Percentiles rank a stretch among this genome's conserved stretches.
These are phyloP conservation scores for Orthonevra nobilis DNA, from an alignment of 2,888 invertebrate genomes.

Conservation along the genomic window DNA sequence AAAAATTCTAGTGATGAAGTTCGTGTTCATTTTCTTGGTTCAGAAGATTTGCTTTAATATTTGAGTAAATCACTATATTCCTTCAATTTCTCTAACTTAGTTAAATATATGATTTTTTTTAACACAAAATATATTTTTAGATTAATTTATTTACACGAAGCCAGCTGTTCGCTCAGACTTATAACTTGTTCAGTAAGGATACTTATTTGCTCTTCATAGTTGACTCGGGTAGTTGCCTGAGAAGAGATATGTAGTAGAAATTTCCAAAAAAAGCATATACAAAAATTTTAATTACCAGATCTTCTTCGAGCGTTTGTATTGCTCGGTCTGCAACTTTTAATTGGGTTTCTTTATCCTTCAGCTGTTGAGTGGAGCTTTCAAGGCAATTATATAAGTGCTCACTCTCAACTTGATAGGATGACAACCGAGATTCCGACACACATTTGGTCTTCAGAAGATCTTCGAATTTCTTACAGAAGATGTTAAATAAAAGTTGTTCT, in stretches of 20 bases:
- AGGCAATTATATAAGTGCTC: conserved; percentile 80
- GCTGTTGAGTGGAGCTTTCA: conserved; percentile 81
- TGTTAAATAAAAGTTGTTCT: conserved; percentile 78
- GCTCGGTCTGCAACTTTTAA: conserved; percentile 80
- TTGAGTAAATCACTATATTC: conserved; percentile 14
- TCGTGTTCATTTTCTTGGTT: conserved; percentile 13
- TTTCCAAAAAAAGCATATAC: not conserved
- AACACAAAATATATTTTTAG: conserved; percentile 23
- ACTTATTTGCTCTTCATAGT: conserved; percentile 85
- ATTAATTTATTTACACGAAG: conserved; percentile 80
- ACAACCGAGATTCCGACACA: conserved; percentile 77
- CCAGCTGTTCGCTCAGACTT: conserved; percentile 89
- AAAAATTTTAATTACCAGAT: conserved; percentile 80
- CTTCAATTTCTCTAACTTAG: conserved; percentile 17
- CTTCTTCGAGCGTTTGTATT: conserved; percentile 84
- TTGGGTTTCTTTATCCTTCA: conserved; percentile 81
- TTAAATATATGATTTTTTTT: conserved; percentile 18
- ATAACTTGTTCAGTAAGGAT: conserved; percentile 84
- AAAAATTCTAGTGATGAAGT: conserved; percentile 2
- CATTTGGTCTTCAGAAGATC: conserved; percentile 78
- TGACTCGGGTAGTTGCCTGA: conserved; percentile 82
- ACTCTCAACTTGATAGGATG: conserved; percentile 79
- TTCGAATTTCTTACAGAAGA: conserved; percentile 78
- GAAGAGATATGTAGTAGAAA: not conserved
- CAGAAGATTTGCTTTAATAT: conserved; percentile 27